Conservation (phyloP, 37 sponge, comb jelly and placozoan species). For the Geodia barretti region DNA sequence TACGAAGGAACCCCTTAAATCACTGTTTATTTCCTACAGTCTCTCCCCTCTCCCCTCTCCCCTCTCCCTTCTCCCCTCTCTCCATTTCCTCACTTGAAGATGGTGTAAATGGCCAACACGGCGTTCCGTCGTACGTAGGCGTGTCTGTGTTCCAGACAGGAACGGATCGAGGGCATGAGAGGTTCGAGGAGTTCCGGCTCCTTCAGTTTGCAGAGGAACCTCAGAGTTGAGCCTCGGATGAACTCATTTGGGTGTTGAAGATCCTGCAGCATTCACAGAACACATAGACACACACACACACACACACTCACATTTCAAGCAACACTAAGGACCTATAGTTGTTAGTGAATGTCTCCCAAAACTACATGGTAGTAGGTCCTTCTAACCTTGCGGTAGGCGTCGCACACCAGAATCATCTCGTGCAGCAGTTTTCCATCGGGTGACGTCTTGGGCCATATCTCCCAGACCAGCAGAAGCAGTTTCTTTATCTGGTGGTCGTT, state of each 20-base stretch:
- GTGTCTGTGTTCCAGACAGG: slow-evolving; percentile 96
- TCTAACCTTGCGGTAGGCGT: slow-evolving; percentile 92
- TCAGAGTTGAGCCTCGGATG: slow-evolving; percentile 94
- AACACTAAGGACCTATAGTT: too few relatives aligned
- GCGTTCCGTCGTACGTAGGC: slow-evolving; percentile 99
- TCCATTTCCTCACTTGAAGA: slow-evolving; percentile 95
- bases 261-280: slow-evolving; percentile 60
- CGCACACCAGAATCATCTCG: slow-evolving; percentile 99
- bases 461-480: slow-evolving; percentile 94
- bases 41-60: too few relatives aligned
- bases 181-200: slow-evolving; percentile 99
- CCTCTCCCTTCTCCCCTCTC: too few relatives aligned
- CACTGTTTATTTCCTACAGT: too few relatives aligned
- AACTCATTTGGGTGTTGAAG: slow-evolving; percentile 99
- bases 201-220: slow-evolving; percentile 98
- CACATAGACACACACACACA: too few relatives aligned
- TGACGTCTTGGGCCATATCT: slow-evolving; percentile 96
- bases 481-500: slow-evolving; percentile 98
- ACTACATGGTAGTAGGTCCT: too few relatives aligned
- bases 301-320: too few relatives aligned
- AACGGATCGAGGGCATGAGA: slow-evolving; percentile 97
- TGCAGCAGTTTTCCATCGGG: slow-evolving; percentile 96
- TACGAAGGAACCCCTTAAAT: too few relatives aligned
- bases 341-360: too few relatives aligned
- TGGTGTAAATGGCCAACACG: slow-evolving; percentile 98